Percentiles rank a stretch among this genome's conserved stretches.
phyloP scores from a whole-genome alignment of 1,140 invertebrate species.

The Eufriesea mexicana region DNA sequence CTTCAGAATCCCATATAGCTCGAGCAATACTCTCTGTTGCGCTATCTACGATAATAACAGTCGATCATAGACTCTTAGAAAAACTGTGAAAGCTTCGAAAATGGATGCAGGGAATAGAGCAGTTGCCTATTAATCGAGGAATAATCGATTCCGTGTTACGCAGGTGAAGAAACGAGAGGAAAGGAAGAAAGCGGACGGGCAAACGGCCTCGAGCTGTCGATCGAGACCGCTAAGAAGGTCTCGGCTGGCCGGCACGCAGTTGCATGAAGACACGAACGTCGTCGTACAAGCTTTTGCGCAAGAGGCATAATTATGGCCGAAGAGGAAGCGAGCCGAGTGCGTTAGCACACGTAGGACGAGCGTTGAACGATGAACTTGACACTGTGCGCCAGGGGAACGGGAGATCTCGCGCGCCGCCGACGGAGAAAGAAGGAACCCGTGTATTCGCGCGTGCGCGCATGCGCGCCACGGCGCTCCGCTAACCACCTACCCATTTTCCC shows the following conservation, averaged over 20 bases:
- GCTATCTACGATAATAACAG: neutral
- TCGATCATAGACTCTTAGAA: neutral
- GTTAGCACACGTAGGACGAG: conserved; percentile 70
- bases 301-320: conserved; percentile 69
- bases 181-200: conserved; percentile 47
- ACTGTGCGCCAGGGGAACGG: conserved; percentile 49
- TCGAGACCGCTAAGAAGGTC: conserved; percentile 63
- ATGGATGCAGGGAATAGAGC: neutral
- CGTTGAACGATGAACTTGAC: conserved; percentile 72
- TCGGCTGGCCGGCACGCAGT: conserved; percentile 52
- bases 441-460: neutral
- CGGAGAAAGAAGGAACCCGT: conserved; percentile 22
- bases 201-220: conserved; percentile 66
- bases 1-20: too few species aligned
- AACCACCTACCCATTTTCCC: conserved; percentile 55
- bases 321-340: conserved; percentile 68
- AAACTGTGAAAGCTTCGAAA: too few species aligned
- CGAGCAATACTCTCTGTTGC: too few species aligned
- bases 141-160: neutral
- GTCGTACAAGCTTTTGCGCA: conserved; percentile 67
- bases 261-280: conserved; percentile 63
- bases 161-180: neutral
- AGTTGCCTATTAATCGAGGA: too few species aligned
- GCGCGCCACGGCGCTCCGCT: conserved; percentile 12
- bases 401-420: neutral